phyloP scores from a whole-genome alignment of 2,888 invertebrate genomes.

The Vesta saturnalis region DNA sequence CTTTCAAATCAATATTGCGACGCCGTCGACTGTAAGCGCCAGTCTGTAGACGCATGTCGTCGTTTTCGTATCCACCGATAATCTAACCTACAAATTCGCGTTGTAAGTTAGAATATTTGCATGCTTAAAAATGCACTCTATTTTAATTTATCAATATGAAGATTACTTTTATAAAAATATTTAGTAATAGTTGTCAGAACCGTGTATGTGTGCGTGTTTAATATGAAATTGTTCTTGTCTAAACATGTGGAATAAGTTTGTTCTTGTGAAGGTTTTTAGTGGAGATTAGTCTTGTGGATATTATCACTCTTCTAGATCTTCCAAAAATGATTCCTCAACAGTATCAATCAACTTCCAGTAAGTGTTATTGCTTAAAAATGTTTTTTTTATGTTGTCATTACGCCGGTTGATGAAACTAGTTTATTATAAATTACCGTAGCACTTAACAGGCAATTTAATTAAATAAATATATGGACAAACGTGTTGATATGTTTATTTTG shows the following conservation, averaged over 20 bases:
- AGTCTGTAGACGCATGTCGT: conserved; percentile 56
- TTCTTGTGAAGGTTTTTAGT: conserved; percentile 45
- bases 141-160: conserved; percentile 9
- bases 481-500: no score
- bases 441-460: no score
- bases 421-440: no score
- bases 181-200: conserved; percentile 6
- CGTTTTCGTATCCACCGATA: conserved; percentile 51
- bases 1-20: conserved; percentile 44
- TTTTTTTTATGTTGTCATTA: not conserved
- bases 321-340: conserved; percentile 59
- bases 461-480: no score
- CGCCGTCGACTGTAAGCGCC: conserved; percentile 49
- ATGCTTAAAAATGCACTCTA: not conserved
- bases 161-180: not conserved
- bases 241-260: conserved; percentile 42
- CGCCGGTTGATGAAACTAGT: no score
- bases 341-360: conserved; percentile 53
- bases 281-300: conserved; percentile 42
- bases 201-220: conserved; percentile 22
- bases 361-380: not conserved
- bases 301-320: conserved; percentile 42
- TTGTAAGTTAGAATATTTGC: conserved; percentile 15
- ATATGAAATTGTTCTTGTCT: conserved; percentile 16
- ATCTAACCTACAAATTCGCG: conserved; percentile 53